phyloP scores from a whole-genome alignment of 2,888 invertebrate species.

The Apodemia mormo region DNA sequence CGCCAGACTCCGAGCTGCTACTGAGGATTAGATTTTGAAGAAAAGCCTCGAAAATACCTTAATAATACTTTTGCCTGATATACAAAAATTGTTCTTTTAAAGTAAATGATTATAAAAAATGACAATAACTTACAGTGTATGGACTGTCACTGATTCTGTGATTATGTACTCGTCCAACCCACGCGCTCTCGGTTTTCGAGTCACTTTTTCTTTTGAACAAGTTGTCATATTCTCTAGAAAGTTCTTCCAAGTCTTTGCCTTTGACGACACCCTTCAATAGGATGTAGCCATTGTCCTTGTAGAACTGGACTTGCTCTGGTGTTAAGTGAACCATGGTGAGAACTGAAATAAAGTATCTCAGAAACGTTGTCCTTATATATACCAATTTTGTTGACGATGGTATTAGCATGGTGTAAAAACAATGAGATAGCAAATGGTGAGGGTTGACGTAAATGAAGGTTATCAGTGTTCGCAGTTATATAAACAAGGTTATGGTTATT shows the following conservation, averaged over 20 bases:
- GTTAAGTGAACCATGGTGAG: conserved; percentile 58
- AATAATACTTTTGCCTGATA: too few species aligned
- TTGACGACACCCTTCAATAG: conserved; percentile 69
- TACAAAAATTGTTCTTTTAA: too few species aligned
- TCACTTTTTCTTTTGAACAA: conserved; percentile 75
- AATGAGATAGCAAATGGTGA: too few species aligned
- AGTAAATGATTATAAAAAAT: too few species aligned
- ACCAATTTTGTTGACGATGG: background rate
- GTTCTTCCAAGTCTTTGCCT: conserved; percentile 62
- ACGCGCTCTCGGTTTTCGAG: conserved; percentile 76
- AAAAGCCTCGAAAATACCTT: too few species aligned
- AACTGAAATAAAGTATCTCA: background rate
- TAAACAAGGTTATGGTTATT: too few species aligned
- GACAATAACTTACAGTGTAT: conserved; percentile 47
- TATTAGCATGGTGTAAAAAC: too few species aligned
- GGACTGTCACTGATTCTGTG: conserved; percentile 49
- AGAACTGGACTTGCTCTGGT: conserved; percentile 69
- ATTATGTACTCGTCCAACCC: conserved; percentile 72
- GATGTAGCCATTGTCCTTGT: conserved; percentile 78
- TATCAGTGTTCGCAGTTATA: background rate
- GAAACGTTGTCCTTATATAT: background rate
- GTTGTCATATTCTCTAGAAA: conserved; percentile 73
- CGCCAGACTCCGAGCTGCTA: too few species aligned
- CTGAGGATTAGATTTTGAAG: too few species aligned
- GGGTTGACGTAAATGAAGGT: background rate